phyloP scores from a whole-genome alignment of 2,797 vertebrate genomes.

The Notoglanidium macrostoma region DNA sequence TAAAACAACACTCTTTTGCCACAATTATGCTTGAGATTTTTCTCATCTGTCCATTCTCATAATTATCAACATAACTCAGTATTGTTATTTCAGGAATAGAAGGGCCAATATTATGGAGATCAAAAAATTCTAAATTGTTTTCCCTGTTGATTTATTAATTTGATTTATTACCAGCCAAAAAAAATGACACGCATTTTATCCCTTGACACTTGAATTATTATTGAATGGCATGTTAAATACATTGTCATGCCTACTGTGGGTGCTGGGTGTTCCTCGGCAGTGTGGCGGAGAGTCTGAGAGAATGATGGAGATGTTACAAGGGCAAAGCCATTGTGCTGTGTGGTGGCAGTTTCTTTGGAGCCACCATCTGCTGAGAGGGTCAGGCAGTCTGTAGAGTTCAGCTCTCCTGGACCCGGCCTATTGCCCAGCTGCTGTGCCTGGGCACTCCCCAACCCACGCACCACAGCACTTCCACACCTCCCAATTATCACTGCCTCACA shows the following conservation, averaged over 20 bases:
- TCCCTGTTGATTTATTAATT: conserved; percentile 34
- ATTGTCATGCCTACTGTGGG: conserved; percentile 42
- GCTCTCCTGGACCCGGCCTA: conserved; percentile 77
- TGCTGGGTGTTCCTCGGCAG: conserved; percentile 58
- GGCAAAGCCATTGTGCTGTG: conserved; percentile 75
- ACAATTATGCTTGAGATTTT: conserved; percentile 16
- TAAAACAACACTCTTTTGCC: conserved; percentile 10
- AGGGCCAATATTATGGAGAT: neutral
- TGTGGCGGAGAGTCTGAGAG: conserved; percentile 67
- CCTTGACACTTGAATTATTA: conserved; percentile 30
- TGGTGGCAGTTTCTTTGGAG: conserved; percentile 76
- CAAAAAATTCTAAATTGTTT: neutral
- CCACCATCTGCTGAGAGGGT: conserved; percentile 82
- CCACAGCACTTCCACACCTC: conserved; percentile 61
- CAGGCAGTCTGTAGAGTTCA: conserved; percentile 78
- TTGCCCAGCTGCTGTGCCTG: conserved; percentile 78
- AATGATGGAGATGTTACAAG: conserved; percentile 81
- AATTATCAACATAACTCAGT: neutral
- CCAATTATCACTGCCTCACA: conserved; percentile 57
- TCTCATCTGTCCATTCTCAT: neutral
- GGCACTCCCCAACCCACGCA: conserved; percentile 51
- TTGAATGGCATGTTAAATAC: conserved; percentile 38
- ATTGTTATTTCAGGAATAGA: neutral
- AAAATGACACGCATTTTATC: conserved; percentile 26
- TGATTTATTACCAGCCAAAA: neutral